A percentile compares a stretch with the other conserved stretches of the same genome.
These are phyloP conservation scores for Rhinolophus sinicus DNA, from an alignment of 2,113 vertebrate species.

Conservation along the genomic window DNA sequence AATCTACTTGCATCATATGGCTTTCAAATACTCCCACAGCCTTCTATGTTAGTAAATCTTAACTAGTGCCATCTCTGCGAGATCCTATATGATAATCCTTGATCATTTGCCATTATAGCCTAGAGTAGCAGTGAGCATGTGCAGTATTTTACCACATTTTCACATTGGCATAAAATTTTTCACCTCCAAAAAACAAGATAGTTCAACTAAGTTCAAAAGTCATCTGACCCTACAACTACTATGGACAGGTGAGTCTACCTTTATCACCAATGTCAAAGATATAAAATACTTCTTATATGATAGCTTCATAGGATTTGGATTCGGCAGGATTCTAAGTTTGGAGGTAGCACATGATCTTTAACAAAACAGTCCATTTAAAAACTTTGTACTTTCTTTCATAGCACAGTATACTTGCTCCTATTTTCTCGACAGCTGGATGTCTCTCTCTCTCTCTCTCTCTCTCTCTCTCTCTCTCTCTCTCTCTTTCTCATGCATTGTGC, in stretches of 20 bases:
- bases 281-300: neutral
- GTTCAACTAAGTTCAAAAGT: neutral
- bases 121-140: neutral
- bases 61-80: slow-evolving; percentile 50
- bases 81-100: slow-evolving; percentile 25
- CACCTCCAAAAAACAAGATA: neutral
- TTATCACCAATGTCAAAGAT: neutral
- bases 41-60: slow-evolving; percentile 67
- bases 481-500: neutral
- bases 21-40: slow-evolving; percentile 57
- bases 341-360: neutral
- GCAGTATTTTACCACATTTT: slow-evolving; percentile 12
- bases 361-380: slow-evolving; percentile 7
- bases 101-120: neutral
- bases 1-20: slow-evolving; percentile 71
- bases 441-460: too few relatives aligned
- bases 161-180: neutral
- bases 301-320: slow-evolving; percentile 8
- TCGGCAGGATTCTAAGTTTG: neutral
- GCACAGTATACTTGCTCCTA: neutral
- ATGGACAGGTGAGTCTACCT: neutral
- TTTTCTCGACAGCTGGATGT: neutral
- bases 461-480: neutral
- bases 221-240: neutral
- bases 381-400: slow-evolving; percentile 10